Base-by-base conservation (phyloP, 1,140 invertebrate species). In the Eueides isabella region DNA sequence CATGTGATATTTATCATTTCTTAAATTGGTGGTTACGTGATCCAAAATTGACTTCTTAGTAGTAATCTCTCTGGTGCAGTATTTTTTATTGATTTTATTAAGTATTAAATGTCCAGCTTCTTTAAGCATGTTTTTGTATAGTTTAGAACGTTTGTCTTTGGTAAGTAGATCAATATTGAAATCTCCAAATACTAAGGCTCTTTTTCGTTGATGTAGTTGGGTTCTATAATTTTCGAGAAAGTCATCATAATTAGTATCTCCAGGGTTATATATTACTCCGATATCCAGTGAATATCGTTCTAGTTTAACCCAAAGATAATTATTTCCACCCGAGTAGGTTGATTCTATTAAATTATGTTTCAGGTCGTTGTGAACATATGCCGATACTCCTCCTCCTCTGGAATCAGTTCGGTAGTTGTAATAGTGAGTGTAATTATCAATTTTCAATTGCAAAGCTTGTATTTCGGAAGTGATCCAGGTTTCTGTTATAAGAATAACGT, bases 231-330 rank as follows among this genome's bases (percentile, higher is more conserved):
- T 33, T 38, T 67, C 38, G 38, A 67, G 38, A 44, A 67, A 67
- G 19, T 67, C 38, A 19, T 73, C 38, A 29, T 73, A 62, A 7
- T 31, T 31, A 5, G 38, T 73, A 14, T 73, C 14, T 1, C 71
- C 71, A 67, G 65, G 71, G 62, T 73, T 73, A 30, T 73, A 73
- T 29, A 67, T 14, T 26, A 73, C 64, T 67, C 71, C 71, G 3
- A 73, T 48, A 12, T 73, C 71, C 11, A 73, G 71, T 14, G 26
- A 28, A 67, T 67, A 67, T 61, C 61, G 67, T 62, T 67, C 71
- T 14, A 61, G 48, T 67, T 61, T 67, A 61, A 73, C 23, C 48
- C 71, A 73, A 38, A 73, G 33, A 67, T 61, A 73, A 41, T 73
- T 73, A 33, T 67, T 67, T 41, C 33, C 33, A 26, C 33, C 33